Base-by-base conservation (phyloP, 2,888 invertebrate genomes). In the Sericinus montela region DNA sequence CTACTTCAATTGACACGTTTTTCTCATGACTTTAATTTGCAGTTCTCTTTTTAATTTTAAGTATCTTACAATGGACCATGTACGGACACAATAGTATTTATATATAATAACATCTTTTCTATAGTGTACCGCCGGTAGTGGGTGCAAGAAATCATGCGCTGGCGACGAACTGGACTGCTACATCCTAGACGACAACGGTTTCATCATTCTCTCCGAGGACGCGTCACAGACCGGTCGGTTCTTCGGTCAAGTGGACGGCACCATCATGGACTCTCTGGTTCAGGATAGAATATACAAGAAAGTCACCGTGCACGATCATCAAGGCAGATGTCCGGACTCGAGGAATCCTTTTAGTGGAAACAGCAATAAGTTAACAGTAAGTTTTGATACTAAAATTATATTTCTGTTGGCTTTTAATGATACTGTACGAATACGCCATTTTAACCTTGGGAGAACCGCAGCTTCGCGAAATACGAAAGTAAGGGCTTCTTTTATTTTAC, bases 171-270 rank as follows among this genome's bases (percentile, higher is more conserved):
- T 97, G 19, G 97, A 97, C 72, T 98, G 98, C 75, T 98, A 97
- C 72, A 94, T 98, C 29, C 86, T 98, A 48, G 98, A 98, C 72
- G 97, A 98, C 80, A 97, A 97, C 74, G 98, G 98, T 10, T 98
- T 97, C 75, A 94, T 98, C 44, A 94, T 98, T 45, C 92, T 97
- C 32, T 97, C 97, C 0, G 97, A 97, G 78, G 94, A 94, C 58
- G 90, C 91, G 28, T 92, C 95, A 35, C 95, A 97, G 65, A 96
- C 96, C 1, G 98, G 98, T 1, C 92, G 94, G 67, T 98, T 98
- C 82, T 98, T 98, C 68, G 98, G 98, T 0, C 96, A 97, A 80
- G 94, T 97, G 35, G 97, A 98, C 74, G 97, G 97, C 14, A 97
- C 97, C 10, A 96, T 97, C 53, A 97, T 97, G 96, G 96, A 97